Conservation (phyloP, 1,140 invertebrate species). For the Zaprionus africanus region DNA sequence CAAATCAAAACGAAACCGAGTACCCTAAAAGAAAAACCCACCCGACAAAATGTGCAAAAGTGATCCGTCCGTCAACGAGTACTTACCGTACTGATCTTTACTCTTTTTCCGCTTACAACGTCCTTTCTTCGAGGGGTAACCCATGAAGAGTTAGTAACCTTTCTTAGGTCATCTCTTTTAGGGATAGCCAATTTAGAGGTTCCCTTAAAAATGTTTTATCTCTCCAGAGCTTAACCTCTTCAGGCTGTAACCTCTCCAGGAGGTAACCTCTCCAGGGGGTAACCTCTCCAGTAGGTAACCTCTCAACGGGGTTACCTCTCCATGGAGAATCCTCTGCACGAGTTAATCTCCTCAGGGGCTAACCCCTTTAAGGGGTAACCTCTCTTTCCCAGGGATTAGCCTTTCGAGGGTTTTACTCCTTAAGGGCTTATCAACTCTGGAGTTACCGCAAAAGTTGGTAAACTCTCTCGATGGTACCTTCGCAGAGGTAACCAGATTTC, state of each 20-base stretch:
- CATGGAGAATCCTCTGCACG: background rate
- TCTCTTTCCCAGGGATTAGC: no score
- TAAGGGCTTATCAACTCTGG: no score
- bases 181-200: background rate
- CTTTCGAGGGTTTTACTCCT: no score
- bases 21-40: constrained; percentile 5
- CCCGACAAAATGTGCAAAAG: constrained; percentile 14
- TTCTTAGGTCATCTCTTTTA: background rate
- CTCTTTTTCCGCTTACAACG: background rate
- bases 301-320: background rate
- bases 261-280: no score
- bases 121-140: background rate
- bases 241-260: background rate
- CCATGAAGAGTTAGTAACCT: background rate
- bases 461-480: no score
- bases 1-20: constrained; percentile 59
- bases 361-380: background rate
- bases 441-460: no score
- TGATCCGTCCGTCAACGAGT: constrained; percentile 15
- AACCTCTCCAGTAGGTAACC: background rate
- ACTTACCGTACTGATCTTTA: background rate
- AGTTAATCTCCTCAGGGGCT: background rate
- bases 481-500: no score
- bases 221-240: background rate
- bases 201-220: no score